Evolutionary conservation across 1,140 invertebrate genomes (phyloP).

Genomic region (Ceratina australensis): DNA sequence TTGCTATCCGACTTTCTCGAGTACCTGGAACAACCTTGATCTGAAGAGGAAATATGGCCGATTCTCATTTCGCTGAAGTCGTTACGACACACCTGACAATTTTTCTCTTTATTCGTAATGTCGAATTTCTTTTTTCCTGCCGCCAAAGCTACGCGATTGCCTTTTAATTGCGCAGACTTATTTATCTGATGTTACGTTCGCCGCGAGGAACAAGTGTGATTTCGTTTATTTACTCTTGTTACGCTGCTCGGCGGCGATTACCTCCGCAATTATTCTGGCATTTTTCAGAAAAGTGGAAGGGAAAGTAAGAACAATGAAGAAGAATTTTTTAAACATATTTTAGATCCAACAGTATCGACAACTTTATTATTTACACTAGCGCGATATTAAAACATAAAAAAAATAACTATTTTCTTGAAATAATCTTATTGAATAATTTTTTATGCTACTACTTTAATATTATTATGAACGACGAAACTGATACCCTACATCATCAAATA

Average conservation of each 20-base stretch:
- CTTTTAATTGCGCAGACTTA: background rate
- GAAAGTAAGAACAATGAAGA: background rate
- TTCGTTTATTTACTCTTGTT: conserved; percentile 3
- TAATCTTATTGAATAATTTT: too few species aligned
- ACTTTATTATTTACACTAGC: too few species aligned
- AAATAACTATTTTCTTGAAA: too few species aligned
- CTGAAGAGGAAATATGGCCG: background rate
- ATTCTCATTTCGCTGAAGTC: background rate
- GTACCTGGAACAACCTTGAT: conserved; percentile 1
- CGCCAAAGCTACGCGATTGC: background rate
- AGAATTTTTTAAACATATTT: background rate
- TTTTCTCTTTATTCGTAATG: too few species aligned
- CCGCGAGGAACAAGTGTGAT: background rate
- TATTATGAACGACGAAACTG: too few species aligned
- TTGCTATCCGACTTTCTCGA: conserved; percentile 17
- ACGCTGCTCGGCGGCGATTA: background rate
- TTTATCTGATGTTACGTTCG: background rate
- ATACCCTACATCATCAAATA: too few species aligned
- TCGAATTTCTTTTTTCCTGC: background rate
- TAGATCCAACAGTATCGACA: background rate
- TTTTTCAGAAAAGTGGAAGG: too few species aligned
- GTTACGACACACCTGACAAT: background rate
- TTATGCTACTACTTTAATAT: too few species aligned
- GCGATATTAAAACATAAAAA: too few species aligned
- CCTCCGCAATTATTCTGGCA: background rate